Evolutionary conservation across 2,888 invertebrate genomes (phyloP), one percentile per base, ranked within the genome.

Genomic region (Chloroclysta siterata): DNA sequence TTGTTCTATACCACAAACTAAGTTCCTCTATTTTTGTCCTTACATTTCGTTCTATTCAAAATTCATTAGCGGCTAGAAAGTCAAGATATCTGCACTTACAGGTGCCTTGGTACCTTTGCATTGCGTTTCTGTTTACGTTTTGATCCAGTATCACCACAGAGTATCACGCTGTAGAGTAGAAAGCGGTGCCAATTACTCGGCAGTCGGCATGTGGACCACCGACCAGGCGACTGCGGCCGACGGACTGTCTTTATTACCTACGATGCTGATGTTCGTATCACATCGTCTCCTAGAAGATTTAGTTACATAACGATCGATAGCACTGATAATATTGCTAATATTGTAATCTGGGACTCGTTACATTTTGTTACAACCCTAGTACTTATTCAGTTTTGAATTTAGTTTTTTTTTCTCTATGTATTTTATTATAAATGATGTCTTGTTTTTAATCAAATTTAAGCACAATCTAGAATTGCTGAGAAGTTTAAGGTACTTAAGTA

Each of bases 101-200:
- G 8, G 8, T 41, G 47, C 33, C 6, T 41, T 42, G 22, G 33
- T 60, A 33, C 22, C 11, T 51, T 50, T 42, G 47, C 28, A 55
- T 55, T 53, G 50, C 47, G 41, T 57, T 11, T 15, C 36, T 33
- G 58, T 53, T 53, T 53, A 50, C 42, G 53, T 60, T 63, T 46
- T 29, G 68, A 68, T 65, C 54, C 50, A 53, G 55, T 53, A 67
- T 39, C 36, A 39, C 11, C 33, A 11, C 36, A 39, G 36, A 39
- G 36, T 39, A 39, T 62, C 59, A 63, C 50, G 51, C 60, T 69
- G 62, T 65, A 36, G 63, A 63, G 67, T 66, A 71, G 69, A 72
- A 72, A 72, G 72, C 65, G 69, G 46, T 68, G 66, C 72, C 70
- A 70, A 72, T 72, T 72, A 72, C 63, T 53, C 44, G 55, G 51